Evolutionary conservation across 2,888 invertebrate genomes (phyloP), one percentile per base, ranked within the genome.

Genomic region (Lasioglossum villosulum): DNA sequence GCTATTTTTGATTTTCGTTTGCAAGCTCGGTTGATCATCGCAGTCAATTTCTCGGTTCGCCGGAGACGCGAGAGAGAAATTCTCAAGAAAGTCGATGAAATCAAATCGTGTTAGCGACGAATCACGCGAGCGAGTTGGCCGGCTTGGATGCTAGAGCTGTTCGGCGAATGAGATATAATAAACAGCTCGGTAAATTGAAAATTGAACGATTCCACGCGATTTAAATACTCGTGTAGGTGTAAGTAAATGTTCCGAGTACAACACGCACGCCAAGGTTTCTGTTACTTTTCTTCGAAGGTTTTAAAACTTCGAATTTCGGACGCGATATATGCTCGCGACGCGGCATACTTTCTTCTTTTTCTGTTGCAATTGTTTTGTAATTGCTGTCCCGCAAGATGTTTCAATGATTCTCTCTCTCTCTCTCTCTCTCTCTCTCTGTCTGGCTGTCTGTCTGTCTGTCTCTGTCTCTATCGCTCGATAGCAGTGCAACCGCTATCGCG

Each of bases 71-170:
- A 52, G 42, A 63, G 83, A 83, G 83, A 83, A 83, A 83, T 76
- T 76, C 56, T 23, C 19, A 73, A 76, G 83, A 76, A 76, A 83
- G 76, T 83, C 42, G 72, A 83, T 66, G 19, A 66, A 66, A 66
- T 19, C 56, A 73, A 73, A 76, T 75, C 23, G 52, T 68, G 63
- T 63, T 72, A 82, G 81, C 48, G 75, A 45, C 66, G 72, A 73
- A 82, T 83, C 73, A 76, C 66, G 83, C 72, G 66, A 83, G 12
- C 48, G 72, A 82, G 8, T 8, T 42, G 23, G 63, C n/a, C 30
- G 52, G 45, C 45, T 66, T 27, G 63, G 34, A 37, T 76, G 73
- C 73, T 45, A 56, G 52, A 76, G 6, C 76, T 76, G 45, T 45
- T 48, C 45, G 45, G 42, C 75, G 34, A 72, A 75, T 66, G 42